Conservation (phyloP, 2,113 vertebrate genomes). For the Dinomys branickii region DNA sequence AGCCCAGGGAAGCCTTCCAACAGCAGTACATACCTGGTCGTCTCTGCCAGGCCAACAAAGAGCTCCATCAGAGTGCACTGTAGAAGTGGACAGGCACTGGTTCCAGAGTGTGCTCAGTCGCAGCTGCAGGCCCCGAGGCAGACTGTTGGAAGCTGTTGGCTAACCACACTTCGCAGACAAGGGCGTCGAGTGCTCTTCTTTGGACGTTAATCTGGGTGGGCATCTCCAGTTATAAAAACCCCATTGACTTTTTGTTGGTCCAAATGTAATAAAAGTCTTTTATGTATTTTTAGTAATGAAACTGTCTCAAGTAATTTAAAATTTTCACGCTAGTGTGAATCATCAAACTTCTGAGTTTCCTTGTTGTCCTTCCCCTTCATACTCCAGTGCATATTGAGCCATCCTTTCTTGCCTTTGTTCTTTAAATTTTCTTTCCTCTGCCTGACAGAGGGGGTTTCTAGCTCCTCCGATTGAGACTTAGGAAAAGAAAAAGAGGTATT, state of each 20-base stretch:
- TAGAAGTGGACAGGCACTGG: background rate
- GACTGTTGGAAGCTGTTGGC: background rate
- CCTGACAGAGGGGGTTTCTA: background rate
- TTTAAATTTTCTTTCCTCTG: background rate
- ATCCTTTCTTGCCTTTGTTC: background rate
- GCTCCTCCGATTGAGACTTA: background rate
- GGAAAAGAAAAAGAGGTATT: background rate
- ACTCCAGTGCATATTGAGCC: background rate
- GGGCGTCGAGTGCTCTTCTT: background rate
- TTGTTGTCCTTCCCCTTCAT: background rate
- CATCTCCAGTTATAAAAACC: background rate
- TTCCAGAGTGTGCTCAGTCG: background rate
- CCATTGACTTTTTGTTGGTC: background rate
- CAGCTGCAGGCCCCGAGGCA: background rate
- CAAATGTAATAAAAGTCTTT: background rate
- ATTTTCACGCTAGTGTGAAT: background rate
- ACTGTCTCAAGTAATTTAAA: background rate
- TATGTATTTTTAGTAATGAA: background rate
- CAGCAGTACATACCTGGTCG: background rate
- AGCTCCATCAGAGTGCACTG: background rate
- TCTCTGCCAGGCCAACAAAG: background rate
- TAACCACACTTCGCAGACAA: background rate
- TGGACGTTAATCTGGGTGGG: background rate
- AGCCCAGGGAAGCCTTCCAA: background rate
- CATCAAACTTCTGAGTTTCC: conserved; percentile 1